These are phyloP conservation scores for Tetraodon nigroviridis DNA, from an alignment of 2,113 vertebrate species.

Conservation along the genomic window DNA sequence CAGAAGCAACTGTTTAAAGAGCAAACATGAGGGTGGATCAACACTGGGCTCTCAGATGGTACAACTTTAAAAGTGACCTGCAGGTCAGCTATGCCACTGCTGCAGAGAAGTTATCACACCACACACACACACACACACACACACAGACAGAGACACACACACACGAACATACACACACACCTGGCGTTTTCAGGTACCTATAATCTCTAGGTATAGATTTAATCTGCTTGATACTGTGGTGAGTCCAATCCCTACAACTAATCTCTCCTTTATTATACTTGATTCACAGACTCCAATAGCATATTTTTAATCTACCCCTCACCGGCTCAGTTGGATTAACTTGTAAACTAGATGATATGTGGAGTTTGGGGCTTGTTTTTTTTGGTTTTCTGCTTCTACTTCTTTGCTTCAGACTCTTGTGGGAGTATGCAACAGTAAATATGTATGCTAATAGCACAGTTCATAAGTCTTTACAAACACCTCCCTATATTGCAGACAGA, in stretches of 20 bases:
- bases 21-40: slow-evolving; percentile 37
- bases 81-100: slow-evolving; percentile 5
- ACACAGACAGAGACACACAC: too few relatives aligned
- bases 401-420: slow-evolving; percentile 25
- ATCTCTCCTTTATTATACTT: slow-evolving; percentile 76
- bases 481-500: slow-evolving; percentile 40
- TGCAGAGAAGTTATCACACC: neutral
- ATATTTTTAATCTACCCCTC: slow-evolving; percentile 76
- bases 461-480: slow-evolving; percentile 65
- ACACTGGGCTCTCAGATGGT: slow-evolving; percentile 22
- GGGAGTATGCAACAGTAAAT: slow-evolving; percentile 61
- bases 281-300: slow-evolving; percentile 73
- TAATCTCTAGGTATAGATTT: slow-evolving; percentile 14
- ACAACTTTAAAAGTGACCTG: slow-evolving; percentile 44
- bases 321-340: slow-evolving; percentile 73
- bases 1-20: slow-evolving; percentile 54
- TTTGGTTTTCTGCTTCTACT: slow-evolving; percentile 37
- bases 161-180: neutral
- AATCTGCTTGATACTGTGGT: slow-evolving; percentile 55
- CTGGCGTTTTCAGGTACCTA: neutral
- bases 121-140: too few relatives aligned
- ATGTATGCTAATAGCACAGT: slow-evolving; percentile 70
- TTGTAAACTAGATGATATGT: slow-evolving; percentile 69
- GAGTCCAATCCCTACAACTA: slow-evolving; percentile 69
- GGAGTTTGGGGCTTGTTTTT: slow-evolving; percentile 28